Conservation (phyloP, 1,140 invertebrate species). For the Ladona fulva region DNA sequence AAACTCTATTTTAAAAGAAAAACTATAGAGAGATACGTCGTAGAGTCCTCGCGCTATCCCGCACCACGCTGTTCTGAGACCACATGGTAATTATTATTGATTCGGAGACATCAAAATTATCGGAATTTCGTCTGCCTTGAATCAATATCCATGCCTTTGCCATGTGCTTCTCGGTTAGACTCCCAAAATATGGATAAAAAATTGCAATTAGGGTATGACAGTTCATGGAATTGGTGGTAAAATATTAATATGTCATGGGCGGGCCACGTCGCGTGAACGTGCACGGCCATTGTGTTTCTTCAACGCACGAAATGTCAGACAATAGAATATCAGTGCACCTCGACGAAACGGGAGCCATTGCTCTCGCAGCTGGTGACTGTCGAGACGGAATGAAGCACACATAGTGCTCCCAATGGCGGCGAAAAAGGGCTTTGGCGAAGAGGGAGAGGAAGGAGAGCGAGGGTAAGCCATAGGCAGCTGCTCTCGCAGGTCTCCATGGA, state of each 20-base stretch:
- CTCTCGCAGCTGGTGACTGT: constrained; percentile 21
- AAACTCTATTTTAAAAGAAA: neutral
- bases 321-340: constrained; percentile 18
- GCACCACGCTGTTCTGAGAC: constrained; percentile 19
- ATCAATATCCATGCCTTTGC: constrained; percentile 25
- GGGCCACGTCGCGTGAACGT: neutral
- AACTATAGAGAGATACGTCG: neutral
- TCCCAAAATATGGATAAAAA: constrained; percentile 15
- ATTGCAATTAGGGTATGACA: constrained; percentile 17
- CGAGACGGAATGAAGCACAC: constrained; percentile 17
- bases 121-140: constrained; percentile 25
- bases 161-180: constrained; percentile 21
- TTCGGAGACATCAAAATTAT: constrained; percentile 26
- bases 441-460: constrained; percentile 6
- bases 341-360: constrained; percentile 21
- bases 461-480: constrained; percentile 12
- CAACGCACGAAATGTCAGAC: constrained; percentile 22
- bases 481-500: neutral
- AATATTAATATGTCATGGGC: neutral
- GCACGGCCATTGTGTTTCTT: constrained; percentile 16
- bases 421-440: constrained; percentile 1
- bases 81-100: constrained; percentile 27
- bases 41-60: constrained; percentile 4
- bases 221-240: constrained; percentile 9
- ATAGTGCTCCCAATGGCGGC: neutral